These are phyloP conservation scores for Holacanthus passer DNA, from an alignment of 2,113 vertebrate genomes.

Conservation along the genomic window DNA sequence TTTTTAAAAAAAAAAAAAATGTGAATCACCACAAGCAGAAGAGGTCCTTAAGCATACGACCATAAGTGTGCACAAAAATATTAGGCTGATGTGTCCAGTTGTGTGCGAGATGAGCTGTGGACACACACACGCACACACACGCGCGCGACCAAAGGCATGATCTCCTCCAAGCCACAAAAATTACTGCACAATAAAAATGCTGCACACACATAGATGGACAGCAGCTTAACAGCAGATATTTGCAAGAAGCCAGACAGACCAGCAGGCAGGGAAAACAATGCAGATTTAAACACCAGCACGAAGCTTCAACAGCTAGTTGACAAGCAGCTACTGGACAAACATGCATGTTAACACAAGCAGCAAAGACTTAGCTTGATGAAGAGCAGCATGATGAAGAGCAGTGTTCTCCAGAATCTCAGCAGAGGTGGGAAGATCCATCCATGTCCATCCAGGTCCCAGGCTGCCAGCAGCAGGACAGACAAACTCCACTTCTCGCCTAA, in stretches of 20 bases:
- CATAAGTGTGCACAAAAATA: too few species aligned
- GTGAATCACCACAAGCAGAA: too few species aligned
- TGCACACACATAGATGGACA: not conserved
- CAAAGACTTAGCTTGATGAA: not conserved
- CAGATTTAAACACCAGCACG: too few species aligned
- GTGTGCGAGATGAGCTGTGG: too few species aligned
- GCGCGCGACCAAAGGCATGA: too few species aligned
- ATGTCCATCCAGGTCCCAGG: not conserved
- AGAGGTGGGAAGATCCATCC: not conserved
- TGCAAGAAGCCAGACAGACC: not conserved
- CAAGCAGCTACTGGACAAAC: not conserved
- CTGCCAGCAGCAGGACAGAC: not conserved
- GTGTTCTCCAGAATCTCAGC: not conserved
- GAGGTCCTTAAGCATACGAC: too few species aligned
- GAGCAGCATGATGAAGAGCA: not conserved
- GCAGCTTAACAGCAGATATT: not conserved
- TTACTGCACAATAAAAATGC: too few species aligned
- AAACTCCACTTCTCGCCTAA: not conserved
- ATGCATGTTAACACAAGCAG: not conserved
- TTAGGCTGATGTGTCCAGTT: too few species aligned
- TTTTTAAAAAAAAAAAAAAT: too few species aligned
- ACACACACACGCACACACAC: too few species aligned
- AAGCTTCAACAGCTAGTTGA: not conserved
- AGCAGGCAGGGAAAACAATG: too few species aligned
- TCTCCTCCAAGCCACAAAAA: too few species aligned